These are phyloP conservation scores for Operophtera brumata DNA, from an alignment of 2,888 invertebrate species.

Conservation along the genomic window DNA sequence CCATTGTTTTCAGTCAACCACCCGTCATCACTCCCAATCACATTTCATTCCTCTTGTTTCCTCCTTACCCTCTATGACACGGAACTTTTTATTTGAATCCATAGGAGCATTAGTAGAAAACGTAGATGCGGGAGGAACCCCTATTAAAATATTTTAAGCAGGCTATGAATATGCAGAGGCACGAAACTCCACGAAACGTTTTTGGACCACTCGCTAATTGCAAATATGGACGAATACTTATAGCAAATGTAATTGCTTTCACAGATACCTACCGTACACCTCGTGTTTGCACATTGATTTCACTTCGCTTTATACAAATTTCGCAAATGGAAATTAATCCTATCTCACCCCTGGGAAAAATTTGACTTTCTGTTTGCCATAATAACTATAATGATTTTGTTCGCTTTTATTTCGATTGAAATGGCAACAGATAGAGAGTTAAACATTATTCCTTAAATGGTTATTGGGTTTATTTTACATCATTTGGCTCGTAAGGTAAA, in stretches of 20 bases:
- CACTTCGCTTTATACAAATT: constrained; percentile 11
- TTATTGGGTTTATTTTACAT: no score
- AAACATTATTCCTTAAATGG: background rate
- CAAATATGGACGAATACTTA: constrained; percentile 78
- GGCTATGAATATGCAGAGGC: constrained; percentile 80
- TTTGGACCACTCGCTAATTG: constrained; percentile 79
- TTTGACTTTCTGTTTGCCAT: constrained; percentile 5
- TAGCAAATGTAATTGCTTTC: constrained; percentile 77
- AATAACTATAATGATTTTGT: background rate
- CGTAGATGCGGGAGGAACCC: constrained; percentile 64
- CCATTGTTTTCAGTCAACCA: background rate
- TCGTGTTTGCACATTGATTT: constrained; percentile 59
- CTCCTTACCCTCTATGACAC: background rate
- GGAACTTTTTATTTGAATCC: constrained; percentile 51
- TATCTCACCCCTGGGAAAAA: constrained; percentile 1
- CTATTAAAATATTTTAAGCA: constrained; percentile 80
- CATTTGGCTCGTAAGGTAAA: no score
- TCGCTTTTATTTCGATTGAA: background rate
- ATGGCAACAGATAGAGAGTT: background rate
- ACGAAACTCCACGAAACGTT: constrained; percentile 74
- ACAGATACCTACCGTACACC: constrained; percentile 66
- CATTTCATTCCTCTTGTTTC: background rate
- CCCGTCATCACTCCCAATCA: background rate
- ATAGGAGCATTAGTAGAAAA: constrained; percentile 73
- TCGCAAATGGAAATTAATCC: constrained; percentile 16